A percentile compares a stretch with the other conserved stretches of the same genome.
These are phyloP conservation scores for Plutella xylostella DNA, from an alignment of 2,888 invertebrate species.

Conservation along the genomic window DNA sequence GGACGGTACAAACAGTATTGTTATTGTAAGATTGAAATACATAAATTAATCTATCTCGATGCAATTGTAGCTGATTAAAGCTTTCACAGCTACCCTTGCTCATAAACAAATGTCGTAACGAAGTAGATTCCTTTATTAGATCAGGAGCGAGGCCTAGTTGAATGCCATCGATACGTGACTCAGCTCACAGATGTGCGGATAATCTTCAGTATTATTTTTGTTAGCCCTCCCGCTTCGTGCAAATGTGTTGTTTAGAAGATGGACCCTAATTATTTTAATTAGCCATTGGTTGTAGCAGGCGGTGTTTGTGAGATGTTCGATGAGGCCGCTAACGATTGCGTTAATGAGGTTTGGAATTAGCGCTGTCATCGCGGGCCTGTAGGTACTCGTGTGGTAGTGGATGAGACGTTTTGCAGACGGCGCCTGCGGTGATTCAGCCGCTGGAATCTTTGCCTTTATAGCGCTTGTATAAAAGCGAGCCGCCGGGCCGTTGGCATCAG, in stretches of 20 bases:
- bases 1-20: background rate
- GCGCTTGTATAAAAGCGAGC: conserved; percentile 1
- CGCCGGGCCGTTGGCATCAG: conserved; percentile 63
- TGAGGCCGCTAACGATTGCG: background rate
- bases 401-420: conserved; percentile 69
- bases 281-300: too few species aligned
- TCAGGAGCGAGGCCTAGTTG: conserved; percentile 4
- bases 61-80: too few species aligned
- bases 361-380: background rate
- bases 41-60: conserved; percentile 55
- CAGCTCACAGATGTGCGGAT: conserved; percentile 8
- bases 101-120: too few species aligned
- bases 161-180: conserved; percentile 7
- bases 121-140: background rate
- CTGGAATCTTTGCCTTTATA: conserved; percentile 64
- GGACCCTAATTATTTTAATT: too few species aligned
- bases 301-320: background rate
- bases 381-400: background rate
- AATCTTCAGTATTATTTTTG: conserved; percentile 5
- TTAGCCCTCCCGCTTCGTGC: background rate
- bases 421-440: conserved; percentile 42
- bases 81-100: too few species aligned
- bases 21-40: too few species aligned
- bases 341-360: conserved; percentile 1
- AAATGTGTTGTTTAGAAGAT: too few species aligned